Evolutionary conservation across 2,113 vertebrate genomes (phyloP), one percentile per base, ranked within the genome.

Genomic region (Typhlomys cinereus): DNA sequence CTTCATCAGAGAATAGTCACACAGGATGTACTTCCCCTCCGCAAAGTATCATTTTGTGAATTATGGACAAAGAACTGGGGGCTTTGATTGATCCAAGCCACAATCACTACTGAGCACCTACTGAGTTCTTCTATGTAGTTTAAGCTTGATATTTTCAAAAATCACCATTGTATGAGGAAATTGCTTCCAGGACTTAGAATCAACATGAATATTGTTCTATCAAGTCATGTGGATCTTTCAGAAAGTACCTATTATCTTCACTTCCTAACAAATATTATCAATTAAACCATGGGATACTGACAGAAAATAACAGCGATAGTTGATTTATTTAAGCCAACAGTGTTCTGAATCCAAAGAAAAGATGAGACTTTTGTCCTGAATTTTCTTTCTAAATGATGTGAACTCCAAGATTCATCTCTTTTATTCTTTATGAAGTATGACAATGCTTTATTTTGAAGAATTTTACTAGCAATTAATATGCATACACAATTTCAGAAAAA

Each of bases 161-260:
- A 89, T 81, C 46, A 94, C 27, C 29, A 73, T 57, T 89, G 48
- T 81, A 31, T 95, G 17, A 87, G 39, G 25, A 94, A 95, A 88
- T 84, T 83, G n/a, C n/a, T 36, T 81, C 29, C 50, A 82, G 39
- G 29, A 87, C 57, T 92, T 71, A 92, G 31, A 94, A 73, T 78
- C 46, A 94, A 82, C 57, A 57, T 71, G 69, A 88, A 64, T 73
- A 50, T 82, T 92, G 23, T 91, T 92, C 46, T 89, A 12, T 59
- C 62, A 74, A 71, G 23, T 93, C 41, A 88, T 75, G 17, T 29
- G 21, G 31, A 66, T 70, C 61, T 61, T 88, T 10, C 9, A 57
- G 48, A 95, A 90, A 50, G 18, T 82, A 31, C 90, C 78, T n/a
- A 59, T 88, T 94, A 90, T 52, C 61, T 74, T 89, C 91, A 41